Evolutionary conservation across 1,140 invertebrate species (phyloP), one percentile per base, ranked within the genome.

Genomic region (Dendrolimus punctatus): DNA sequence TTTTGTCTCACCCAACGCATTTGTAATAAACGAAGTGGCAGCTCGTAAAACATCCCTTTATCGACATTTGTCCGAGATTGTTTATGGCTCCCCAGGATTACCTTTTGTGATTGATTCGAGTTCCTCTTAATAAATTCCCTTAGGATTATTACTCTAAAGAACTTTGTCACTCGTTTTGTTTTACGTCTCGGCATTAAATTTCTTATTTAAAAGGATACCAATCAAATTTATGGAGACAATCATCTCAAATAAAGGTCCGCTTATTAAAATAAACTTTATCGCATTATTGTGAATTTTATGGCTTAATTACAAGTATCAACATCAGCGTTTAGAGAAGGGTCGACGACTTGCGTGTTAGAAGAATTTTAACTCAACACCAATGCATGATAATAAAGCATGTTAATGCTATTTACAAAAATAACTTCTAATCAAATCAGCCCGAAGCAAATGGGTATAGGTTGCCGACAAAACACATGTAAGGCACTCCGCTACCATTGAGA

Each of bases 1-100:
- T 71, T 72, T 73, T 74, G 71, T 79, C 73, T 80, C 62, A 57
- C 51, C 64, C 58, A 55, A 67, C 62, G 58, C 65, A 58, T 58
- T 63, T 49, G 40, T 72, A 68, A 75, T 80, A 80, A 84, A 84
- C 73, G 70, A 81, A 73, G 75, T 84, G 76, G 76, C 76, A 73
- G 71, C 57, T 77, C 78, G 80, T 84, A 84, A 83, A 83, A 62
- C 67, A 53, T 23, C 23, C 63, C 65, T 75, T 80, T 80, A 75
- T 78, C 67, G 72, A 59, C 66, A 65, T 74, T 73, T 71, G 69
- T 75, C 66, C 60, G 57, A 70, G 64, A 77, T 80, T 77, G 74
- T 83, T 84, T 84, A 84, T 73, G 60, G 66, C 63, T 58, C 57
- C 64, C 68, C 61, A 60, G 76, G 68, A 78, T 84, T 73, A 77